These are phyloP conservation scores for Lepisosteus osseus DNA, from an alignment of 2,113 vertebrate species.

Conservation along the genomic window DNA sequence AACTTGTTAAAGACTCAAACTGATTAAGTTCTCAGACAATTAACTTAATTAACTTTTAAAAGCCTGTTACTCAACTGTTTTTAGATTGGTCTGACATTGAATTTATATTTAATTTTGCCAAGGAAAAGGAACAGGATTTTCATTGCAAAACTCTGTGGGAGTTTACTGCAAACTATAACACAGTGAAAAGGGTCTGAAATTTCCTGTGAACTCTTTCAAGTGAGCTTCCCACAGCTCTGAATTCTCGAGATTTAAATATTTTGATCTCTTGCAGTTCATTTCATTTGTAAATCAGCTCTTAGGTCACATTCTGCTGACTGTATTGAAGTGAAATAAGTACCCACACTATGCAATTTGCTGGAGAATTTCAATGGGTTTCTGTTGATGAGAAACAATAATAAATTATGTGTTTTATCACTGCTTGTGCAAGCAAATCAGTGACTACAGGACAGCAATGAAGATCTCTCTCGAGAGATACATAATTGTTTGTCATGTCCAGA, in stretches of 20 bases:
- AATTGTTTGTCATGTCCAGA: constrained; percentile 1
- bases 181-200: constrained; percentile 38
- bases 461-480: neutral
- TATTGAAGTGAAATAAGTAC: constrained; percentile 38
- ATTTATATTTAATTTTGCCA: too few relatives aligned
- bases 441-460: too few relatives aligned
- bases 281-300: constrained; percentile 39
- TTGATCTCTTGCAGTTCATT: constrained; percentile 43
- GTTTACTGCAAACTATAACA: too few relatives aligned
- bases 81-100: too few relatives aligned
- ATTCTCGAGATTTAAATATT: constrained; percentile 30
- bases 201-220: constrained; percentile 49
- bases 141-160: too few relatives aligned
- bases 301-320: constrained; percentile 32
- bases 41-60: too few relatives aligned
- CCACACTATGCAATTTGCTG: neutral
- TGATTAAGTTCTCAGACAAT: too few relatives aligned
- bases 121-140: too few relatives aligned
- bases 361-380: neutral
- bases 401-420: neutral
- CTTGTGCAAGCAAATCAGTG: neutral
- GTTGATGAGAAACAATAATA: neutral
- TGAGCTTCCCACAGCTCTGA: constrained; percentile 40
- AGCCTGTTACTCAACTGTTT: too few relatives aligned
- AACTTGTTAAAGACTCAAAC: too few relatives aligned